A percentile compares a stretch with the other conserved stretches of the same genome.
Evolutionary conservation across 2,113 vertebrate genomes (phyloP).

Genomic region (Brachionichthys hirsutus): DNA sequence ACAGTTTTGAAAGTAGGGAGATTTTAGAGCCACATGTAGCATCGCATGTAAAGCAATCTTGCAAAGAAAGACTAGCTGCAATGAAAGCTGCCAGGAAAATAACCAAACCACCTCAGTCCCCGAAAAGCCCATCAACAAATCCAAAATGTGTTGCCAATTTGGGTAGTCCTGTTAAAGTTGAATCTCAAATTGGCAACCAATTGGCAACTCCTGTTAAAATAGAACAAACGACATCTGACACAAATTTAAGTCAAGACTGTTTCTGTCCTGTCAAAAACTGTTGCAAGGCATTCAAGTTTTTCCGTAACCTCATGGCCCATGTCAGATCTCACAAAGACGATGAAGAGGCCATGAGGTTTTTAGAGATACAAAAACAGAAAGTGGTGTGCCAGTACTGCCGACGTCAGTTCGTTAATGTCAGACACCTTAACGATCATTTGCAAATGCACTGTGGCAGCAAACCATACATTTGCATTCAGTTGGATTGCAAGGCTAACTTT

Average conservation of each 20-base stretch:
- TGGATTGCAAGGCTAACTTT: slow-evolving; percentile 95
- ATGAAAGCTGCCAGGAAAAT: slow-evolving; percentile 92
- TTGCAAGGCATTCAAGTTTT: slow-evolving; percentile 98
- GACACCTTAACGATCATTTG: slow-evolving; percentile 96
- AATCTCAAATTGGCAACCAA: slow-evolving; percentile 78
- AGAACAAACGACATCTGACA: slow-evolving; percentile 83
- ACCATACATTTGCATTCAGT: slow-evolving; percentile 97
- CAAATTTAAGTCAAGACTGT: slow-evolving; percentile 89
- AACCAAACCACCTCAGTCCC: slow-evolving; percentile 64
- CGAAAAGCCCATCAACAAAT: slow-evolving; percentile 66
- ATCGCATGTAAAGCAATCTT: slow-evolving; percentile 95
- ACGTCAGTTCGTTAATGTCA: slow-evolving; percentile 94
- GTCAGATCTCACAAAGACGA: slow-evolving; percentile 93
- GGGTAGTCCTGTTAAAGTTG: slow-evolving; percentile 64
- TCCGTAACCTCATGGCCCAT: slow-evolving; percentile 96
- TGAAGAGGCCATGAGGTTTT: slow-evolving; percentile 95
- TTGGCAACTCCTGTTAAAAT: slow-evolving; percentile 79
- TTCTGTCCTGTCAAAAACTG: slow-evolving; percentile 94
- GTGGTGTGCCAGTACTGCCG: slow-evolving; percentile 98
- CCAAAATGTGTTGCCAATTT: slow-evolving; percentile 80
- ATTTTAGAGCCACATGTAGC: slow-evolving; percentile 97
- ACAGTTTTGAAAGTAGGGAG: slow-evolving; percentile 93
- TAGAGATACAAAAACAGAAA: slow-evolving; percentile 98
- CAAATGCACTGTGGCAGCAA: slow-evolving; percentile 97
- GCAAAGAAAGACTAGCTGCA: slow-evolving; percentile 95